Percentiles rank a stretch among this genome's conserved stretches.
These are phyloP conservation scores for Corbicula japonica DNA, from an alignment of 2,888 invertebrate species.

Conservation along the genomic window DNA sequence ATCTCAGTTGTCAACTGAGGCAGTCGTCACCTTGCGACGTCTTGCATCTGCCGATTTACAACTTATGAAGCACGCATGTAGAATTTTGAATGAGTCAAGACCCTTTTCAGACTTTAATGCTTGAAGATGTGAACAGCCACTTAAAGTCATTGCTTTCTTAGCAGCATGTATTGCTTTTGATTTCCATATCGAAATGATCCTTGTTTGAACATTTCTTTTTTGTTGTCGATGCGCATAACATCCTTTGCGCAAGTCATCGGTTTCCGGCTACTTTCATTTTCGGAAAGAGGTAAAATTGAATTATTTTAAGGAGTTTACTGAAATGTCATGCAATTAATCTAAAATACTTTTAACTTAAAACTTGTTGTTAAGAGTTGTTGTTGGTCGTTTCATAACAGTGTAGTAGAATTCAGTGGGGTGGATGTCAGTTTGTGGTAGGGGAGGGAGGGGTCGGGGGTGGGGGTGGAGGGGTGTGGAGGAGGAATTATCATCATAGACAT, in stretches of 20 bases:
- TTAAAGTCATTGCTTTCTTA: conserved; percentile 89
- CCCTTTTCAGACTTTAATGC: conserved; percentile 93
- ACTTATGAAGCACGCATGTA: conserved; percentile 94
- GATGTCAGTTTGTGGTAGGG: no score
- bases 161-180: conserved; percentile 22
- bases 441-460: no score
- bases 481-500: no score
- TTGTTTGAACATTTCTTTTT: conserved; percentile 55
- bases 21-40: conserved; percentile 91
- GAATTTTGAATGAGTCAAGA: conserved; percentile 91
- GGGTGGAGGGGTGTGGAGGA: no score
- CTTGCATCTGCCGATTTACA: conserved; percentile 93
- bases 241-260: conserved; percentile 29
- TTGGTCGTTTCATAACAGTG: no score
- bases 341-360: no score
- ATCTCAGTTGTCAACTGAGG: conserved; percentile 36
- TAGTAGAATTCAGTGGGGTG: no score
- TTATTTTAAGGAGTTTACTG: no score
- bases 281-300: conserved; percentile 1
- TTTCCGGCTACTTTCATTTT: conserved; percentile 67
- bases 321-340: no score
- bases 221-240: conserved; percentile 51
- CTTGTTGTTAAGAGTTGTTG: no score
- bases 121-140: conserved; percentile 93
- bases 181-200: conserved; percentile 42